phyloP scores from a whole-genome alignment of 2,797 vertebrate species.

The Sphenodon punctatus region DNA sequence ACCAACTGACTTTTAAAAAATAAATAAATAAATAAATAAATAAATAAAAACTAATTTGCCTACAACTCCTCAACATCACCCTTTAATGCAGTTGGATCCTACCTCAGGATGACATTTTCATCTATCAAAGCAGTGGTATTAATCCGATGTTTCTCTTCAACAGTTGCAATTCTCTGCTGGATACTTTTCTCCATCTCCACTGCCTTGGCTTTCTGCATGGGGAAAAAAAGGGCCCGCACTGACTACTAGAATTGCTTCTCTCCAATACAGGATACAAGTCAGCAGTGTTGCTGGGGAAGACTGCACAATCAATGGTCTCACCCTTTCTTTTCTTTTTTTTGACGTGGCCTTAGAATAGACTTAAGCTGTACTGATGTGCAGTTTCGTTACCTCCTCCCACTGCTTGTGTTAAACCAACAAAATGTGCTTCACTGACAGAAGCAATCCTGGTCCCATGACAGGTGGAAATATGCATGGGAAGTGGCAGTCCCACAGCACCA shows the following conservation, averaged over 20 bases:
- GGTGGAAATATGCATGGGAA: background rate
- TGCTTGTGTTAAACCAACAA: too few species aligned
- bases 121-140: constrained; percentile 41
- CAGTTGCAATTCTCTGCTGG: constrained; percentile 32
- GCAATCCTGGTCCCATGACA: background rate
- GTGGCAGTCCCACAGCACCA: background rate
- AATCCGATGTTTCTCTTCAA: constrained; percentile 56
- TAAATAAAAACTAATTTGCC: too few species aligned
- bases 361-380: too few species aligned
- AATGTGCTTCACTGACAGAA: too few species aligned
- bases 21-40: too few species aligned
- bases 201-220: constrained; percentile 48
- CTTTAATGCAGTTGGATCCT: too few species aligned
- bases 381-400: too few species aligned
- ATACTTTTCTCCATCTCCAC: constrained; percentile 50
- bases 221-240: background rate
- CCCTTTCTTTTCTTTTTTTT: too few species aligned
- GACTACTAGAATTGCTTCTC: background rate
- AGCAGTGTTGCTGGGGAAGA: background rate
- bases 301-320: background rate
- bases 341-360: too few species aligned
- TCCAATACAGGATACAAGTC: background rate
- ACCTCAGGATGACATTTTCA: constrained; percentile 65
- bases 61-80: too few species aligned
- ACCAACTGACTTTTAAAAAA: too few species aligned